Percentiles rank a stretch among this genome's conserved stretches.
phyloP scores from a whole-genome alignment of 1,140 invertebrate genomes.

The Heterodera carotae region DNA sequence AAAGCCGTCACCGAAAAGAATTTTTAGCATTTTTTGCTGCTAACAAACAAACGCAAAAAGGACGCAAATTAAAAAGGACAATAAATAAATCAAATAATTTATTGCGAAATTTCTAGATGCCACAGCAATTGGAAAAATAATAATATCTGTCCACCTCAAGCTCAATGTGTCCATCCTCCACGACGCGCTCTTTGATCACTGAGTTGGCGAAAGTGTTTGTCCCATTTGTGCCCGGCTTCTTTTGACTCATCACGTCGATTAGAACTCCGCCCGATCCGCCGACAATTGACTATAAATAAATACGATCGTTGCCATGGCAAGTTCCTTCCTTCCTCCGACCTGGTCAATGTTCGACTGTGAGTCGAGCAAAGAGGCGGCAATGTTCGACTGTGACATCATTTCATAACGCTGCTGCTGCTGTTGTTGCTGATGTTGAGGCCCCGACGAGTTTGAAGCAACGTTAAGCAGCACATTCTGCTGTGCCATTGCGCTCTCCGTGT shows the following conservation, averaged over 20 bases:
- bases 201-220: slow-evolving; percentile 45
- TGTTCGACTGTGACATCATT: slow-evolving; percentile 35
- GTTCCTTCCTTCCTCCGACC: not conserved
- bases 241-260: slow-evolving; percentile 58
- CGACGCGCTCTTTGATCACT: slow-evolving; percentile 48
- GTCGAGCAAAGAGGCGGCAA: slow-evolving; percentile 48
- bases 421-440: slow-evolving; percentile 33
- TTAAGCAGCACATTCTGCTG: slow-evolving; percentile 28
- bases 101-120: too few species aligned
- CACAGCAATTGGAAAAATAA: not conserved
- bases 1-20: too few species aligned
- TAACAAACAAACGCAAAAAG: too few species aligned
- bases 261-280: slow-evolving; percentile 51
- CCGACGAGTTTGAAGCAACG: slow-evolving; percentile 31
- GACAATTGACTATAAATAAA: slow-evolving; percentile 31
- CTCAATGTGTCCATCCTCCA: slow-evolving; percentile 44
- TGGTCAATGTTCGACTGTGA: slow-evolving; percentile 12
- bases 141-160: slow-evolving; percentile 69
- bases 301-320: not conserved
- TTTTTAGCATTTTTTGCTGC: too few species aligned
- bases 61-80: too few species aligned
- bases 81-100: too few species aligned
- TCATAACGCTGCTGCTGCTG: slow-evolving; percentile 43
- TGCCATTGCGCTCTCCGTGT: slow-evolving; percentile 37
- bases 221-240: slow-evolving; percentile 35